Percentiles rank a stretch among this genome's conserved stretches.
These are phyloP conservation scores for Trichopria drosophilae DNA, from an alignment of 2,888 invertebrate genomes.

Conservation along the genomic window DNA sequence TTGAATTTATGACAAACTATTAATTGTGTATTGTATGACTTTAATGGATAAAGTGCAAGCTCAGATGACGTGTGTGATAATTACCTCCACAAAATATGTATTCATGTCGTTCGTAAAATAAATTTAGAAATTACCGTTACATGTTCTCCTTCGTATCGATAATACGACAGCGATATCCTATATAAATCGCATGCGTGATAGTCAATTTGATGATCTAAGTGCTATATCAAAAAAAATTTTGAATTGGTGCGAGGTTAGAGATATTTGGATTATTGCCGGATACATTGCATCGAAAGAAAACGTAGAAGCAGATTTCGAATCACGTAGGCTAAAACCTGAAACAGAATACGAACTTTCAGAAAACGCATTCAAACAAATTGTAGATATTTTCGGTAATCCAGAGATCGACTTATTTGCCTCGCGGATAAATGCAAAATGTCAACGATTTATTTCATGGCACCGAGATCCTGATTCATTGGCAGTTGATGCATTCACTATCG, in stretches of 20 bases:
- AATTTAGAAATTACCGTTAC: no score
- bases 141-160: not conserved
- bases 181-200: no score
- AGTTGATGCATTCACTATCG: constrained; percentile 35
- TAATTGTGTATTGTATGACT: no score
- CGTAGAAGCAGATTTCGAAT: constrained; percentile 33
- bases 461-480: constrained; percentile 27
- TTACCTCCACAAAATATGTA: no score
- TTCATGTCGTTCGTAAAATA: no score
- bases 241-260: no score
- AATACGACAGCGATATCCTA: constrained; percentile 4
- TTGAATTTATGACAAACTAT: no score
- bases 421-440: constrained; percentile 34
- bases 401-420: constrained; percentile 38
- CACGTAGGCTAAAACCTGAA: constrained; percentile 16
- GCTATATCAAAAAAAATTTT: no score
- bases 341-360: constrained; percentile 2
- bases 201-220: no score
- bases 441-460: constrained; percentile 34
- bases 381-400: constrained; percentile 17
- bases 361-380: constrained; percentile 1
- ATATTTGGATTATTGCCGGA: constrained; percentile 35
- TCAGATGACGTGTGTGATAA: no score
- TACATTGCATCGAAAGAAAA: constrained; percentile 43
- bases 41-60: no score